A percentile compares a stretch with the other conserved stretches of the same genome.
phyloP scores from a whole-genome alignment of 2,888 invertebrate genomes.

The Drosophila anomalata region DNA sequence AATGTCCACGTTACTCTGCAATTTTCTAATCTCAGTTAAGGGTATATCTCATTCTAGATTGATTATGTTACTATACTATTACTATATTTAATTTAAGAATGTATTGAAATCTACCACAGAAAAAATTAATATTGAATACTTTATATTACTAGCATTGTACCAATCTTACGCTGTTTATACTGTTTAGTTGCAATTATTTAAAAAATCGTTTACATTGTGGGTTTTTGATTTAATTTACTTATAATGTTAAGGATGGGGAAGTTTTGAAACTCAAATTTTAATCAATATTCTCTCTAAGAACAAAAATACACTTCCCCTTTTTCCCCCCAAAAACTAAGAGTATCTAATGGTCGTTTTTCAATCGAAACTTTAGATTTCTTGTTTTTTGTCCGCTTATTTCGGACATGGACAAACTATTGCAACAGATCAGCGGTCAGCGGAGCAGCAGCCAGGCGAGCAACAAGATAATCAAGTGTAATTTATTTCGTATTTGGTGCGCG shows the following conservation, averaged over 20 bases:
- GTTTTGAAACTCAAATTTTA: no score
- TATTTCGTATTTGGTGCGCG: conserved; percentile 80
- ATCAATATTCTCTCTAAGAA: no score
- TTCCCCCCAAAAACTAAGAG: background rate
- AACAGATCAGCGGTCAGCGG: conserved; percentile 38
- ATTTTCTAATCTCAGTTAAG: conserved; percentile 3
- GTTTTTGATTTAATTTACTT: no score
- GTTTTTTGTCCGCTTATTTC: conserved; percentile 44
- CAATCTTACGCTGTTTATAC: no score
- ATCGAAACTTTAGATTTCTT: conserved; percentile 34
- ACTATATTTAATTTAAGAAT: background rate
- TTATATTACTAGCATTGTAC: no score
- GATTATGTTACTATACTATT: background rate
- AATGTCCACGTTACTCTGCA: conserved; percentile 40
- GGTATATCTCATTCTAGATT: background rate
- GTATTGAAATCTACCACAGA: background rate
- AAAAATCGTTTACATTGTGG: no score
- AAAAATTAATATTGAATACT: no score
- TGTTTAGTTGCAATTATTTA: no score
- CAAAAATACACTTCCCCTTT: no score
- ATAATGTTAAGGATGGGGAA: no score
- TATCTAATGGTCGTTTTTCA: background rate
- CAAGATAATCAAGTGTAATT: conserved; percentile 82
- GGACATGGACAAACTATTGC: conserved; percentile 58
- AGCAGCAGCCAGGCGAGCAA: conserved; percentile 60